Evolutionary conservation across 2,797 vertebrate species (phyloP).

Genomic region (Phoxinus dragarum): DNA sequence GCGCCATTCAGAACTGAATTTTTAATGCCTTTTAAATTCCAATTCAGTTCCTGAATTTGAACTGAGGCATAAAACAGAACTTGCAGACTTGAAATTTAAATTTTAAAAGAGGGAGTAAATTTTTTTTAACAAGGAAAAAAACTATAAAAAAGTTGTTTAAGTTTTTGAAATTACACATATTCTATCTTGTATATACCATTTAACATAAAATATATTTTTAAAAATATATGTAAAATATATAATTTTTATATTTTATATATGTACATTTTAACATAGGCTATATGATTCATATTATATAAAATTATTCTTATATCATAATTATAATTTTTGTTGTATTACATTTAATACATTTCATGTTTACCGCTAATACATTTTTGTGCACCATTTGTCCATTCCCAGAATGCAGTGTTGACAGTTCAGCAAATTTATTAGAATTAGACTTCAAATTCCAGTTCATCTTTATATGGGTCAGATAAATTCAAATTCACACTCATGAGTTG

Average conservation of each 20-base stretch:
- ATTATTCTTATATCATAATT: neutral
- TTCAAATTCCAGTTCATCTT: neutral
- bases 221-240: neutral
- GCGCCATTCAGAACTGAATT: neutral
- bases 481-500: neutral
- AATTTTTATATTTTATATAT: neutral
- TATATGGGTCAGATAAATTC: neutral
- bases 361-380: neutral
- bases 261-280: neutral
- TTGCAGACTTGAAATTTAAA: neutral
- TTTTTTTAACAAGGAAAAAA: neutral
- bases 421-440: neutral
- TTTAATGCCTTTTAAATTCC: neutral
- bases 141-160: too few relatives aligned
- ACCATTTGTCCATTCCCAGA: neutral
- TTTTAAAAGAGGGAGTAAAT: neutral
- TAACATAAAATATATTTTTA: neutral
- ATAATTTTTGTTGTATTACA: neutral
- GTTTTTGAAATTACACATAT: neutral
- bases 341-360: neutral
- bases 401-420: neutral
- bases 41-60: neutral
- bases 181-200: neutral
- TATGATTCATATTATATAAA: neutral
- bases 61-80: neutral